These are phyloP conservation scores for Mesorhabditis belari DNA, from an alignment of 2,888 invertebrate species.

Conservation along the genomic window DNA sequence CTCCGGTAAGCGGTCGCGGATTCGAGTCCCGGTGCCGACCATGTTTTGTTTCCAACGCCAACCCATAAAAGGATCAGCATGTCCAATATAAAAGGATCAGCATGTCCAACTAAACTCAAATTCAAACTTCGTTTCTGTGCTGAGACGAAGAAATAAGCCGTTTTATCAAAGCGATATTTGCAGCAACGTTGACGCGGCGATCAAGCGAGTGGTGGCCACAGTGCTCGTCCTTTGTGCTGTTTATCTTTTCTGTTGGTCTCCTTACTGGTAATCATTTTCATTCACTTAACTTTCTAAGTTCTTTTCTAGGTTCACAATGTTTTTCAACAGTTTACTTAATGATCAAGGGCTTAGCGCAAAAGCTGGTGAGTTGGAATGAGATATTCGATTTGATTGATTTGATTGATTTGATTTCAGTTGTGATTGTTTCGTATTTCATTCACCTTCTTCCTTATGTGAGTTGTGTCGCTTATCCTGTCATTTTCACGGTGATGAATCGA, in stretches of 20 bases:
- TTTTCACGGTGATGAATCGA: constrained; percentile 44
- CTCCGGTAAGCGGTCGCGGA: too few relatives aligned
- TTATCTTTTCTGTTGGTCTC: constrained; percentile 51
- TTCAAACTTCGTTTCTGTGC: too few relatives aligned
- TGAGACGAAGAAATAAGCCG: neutral
- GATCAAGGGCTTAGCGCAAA: constrained; percentile 25
- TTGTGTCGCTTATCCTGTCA: constrained; percentile 49
- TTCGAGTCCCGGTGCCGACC: too few relatives aligned
- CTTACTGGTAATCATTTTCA: constrained; percentile 25
- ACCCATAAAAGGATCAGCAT: too few relatives aligned
- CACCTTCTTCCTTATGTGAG: constrained; percentile 50
- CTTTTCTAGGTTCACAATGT: constrained; percentile 38
- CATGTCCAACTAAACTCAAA: too few relatives aligned
- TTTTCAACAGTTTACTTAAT: constrained; percentile 22
- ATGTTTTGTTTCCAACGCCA: too few relatives aligned
- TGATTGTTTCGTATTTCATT: constrained; percentile 47
- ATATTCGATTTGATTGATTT: neutral
- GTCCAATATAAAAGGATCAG: too few relatives aligned
- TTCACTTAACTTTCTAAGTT: neutral
- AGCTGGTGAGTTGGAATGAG: constrained; percentile 7
- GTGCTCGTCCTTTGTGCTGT: constrained; percentile 48
- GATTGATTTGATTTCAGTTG: constrained; percentile 39
- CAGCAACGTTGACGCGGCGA: constrained; percentile 44
- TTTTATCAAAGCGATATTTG: constrained; percentile 2
- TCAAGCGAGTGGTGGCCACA: constrained; percentile 46